phyloP scores from a whole-genome alignment of 2,888 invertebrate genomes.

The Cosmopolites sordidus region DNA sequence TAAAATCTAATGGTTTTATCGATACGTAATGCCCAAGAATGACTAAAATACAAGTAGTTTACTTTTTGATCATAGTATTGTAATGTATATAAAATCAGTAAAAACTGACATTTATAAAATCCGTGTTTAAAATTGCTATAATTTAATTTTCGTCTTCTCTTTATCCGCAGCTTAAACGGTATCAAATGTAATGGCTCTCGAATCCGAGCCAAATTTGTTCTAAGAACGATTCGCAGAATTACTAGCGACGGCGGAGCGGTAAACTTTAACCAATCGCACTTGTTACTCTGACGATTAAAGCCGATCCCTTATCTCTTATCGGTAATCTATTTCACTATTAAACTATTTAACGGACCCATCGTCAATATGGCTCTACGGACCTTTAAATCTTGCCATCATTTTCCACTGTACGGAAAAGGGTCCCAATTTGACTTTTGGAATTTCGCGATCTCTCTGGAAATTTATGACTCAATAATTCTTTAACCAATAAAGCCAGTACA shows the following conservation, averaged over 20 bases:
- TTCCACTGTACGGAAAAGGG: slow-evolving; percentile 19
- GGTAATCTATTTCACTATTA: slow-evolving; percentile 11
- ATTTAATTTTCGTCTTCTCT: too few species aligned
- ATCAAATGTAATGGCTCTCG: background rate
- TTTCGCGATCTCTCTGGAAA: slow-evolving; percentile 15
- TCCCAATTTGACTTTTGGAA: slow-evolving; percentile 19
- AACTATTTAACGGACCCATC: slow-evolving; percentile 1
- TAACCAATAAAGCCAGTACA: too few species aligned
- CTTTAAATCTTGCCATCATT: background rate
- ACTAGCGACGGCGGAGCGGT: slow-evolving; percentile 34
- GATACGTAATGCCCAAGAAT: too few species aligned
- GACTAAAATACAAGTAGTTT: too few species aligned
- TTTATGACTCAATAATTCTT: slow-evolving; percentile 25
- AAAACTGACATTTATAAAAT: too few species aligned
- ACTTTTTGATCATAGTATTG: too few species aligned
- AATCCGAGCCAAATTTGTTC: slow-evolving; percentile 12
- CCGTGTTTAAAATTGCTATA: too few species aligned
- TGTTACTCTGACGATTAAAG: slow-evolving; percentile 36
- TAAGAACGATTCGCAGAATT: slow-evolving; percentile 25
- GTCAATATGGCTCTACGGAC: background rate
- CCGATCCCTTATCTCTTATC: slow-evolving; percentile 1
- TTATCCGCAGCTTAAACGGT: too few species aligned
- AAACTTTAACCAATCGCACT: slow-evolving; percentile 41
- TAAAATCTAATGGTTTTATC: too few species aligned
- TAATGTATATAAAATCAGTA: too few species aligned